phyloP scores from a whole-genome alignment of 2,797 vertebrate genomes.

The Acestrorhynchus altus region DNA sequence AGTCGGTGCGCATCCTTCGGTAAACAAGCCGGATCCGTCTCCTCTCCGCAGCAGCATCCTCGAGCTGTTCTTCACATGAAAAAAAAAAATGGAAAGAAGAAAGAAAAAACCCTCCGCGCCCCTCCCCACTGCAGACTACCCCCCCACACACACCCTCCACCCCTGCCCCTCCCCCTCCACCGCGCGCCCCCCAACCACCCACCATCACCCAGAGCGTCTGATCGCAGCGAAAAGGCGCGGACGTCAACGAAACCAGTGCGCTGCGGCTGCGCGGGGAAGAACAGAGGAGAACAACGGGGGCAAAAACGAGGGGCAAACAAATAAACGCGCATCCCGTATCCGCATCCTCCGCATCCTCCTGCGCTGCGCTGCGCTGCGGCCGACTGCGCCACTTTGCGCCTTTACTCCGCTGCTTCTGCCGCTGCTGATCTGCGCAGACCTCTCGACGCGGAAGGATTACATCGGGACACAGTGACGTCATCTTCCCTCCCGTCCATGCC shows the following conservation, averaged over 20 bases:
- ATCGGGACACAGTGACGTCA: conserved; percentile 98
- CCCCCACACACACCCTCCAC: not conserved
- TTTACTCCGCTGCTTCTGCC: conserved; percentile 68
- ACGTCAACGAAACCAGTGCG: not conserved
- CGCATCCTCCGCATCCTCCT: conserved; percentile 3
- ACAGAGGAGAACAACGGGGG: conserved; percentile 8
- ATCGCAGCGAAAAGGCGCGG: not conserved
- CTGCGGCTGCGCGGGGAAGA: not conserved
- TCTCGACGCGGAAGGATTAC: conserved; percentile 94
- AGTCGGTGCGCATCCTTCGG: not conserved
- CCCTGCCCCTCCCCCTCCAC: not conserved
- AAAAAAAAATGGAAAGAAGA: not conserved
- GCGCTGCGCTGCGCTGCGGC: no score
- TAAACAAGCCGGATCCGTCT: conserved; percentile 1
- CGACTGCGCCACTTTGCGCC: no score
- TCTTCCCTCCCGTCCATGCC: conserved; percentile 76
- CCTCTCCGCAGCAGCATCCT: not conserved
- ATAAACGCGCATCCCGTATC: not conserved
- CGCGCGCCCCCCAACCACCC: not conserved
- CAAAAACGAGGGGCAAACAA: not conserved
- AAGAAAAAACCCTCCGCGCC: conserved; percentile 27
- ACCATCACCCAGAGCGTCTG: not conserved
- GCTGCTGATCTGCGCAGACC: conserved; percentile 83
- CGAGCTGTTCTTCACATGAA: not conserved
- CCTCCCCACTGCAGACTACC: conserved; percentile 27